Base-by-base conservation (phyloP, 1,140 invertebrate species). In the Procambarus virginalis region DNA sequence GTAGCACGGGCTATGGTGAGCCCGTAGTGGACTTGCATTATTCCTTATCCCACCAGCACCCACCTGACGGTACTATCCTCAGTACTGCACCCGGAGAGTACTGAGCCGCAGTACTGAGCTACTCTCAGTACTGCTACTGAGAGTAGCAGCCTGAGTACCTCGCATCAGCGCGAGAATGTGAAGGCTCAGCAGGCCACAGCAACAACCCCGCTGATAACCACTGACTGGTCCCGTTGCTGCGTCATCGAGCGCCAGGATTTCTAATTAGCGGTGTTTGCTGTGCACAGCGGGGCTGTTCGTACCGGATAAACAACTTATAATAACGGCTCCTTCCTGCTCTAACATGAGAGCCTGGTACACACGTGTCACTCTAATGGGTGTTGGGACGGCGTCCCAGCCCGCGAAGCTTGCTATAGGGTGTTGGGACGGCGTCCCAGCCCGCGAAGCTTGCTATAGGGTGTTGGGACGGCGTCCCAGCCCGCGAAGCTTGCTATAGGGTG, bases 221-320 rank as follows among this genome's bases (percentile, higher is more conserved):
- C 83, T 55, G 49, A n/a, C 83, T 75, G 70, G 76, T 48, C 70
- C 49, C 73, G 76, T 49, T n/a, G 70, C 83, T 84, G 46, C 83
- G 83, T 84, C 83, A 84, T 75, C 83, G 70, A 34, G 83, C 76
- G 0, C 83, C 55, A 76, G 83, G 73, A 84, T 84, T 76, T 84
- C 76, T 84, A 68, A 84, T 84, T 84, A 84, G 83, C 68, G 68
- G 73, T 84, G 83, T 84, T 84, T 84, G 76, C 83, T 60, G 79
- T 60, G 70, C 68, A 70, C 83, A 51, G 83, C 83, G n/a, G 83
- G 45, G 73, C 34, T 46, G 76, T 64, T 70, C 68, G 68, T 55
- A 46, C 83, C 6, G 49, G 49, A 75, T 76, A 84, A 84, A 84
- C 83, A 84, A 60, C 51, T 60, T 81, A 60, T 81, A 60, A 81